Percentiles rank a stretch among this genome's conserved stretches.
Conservation (phyloP, 2,888 invertebrate species). For the Athripsodes cinereus region DNA sequence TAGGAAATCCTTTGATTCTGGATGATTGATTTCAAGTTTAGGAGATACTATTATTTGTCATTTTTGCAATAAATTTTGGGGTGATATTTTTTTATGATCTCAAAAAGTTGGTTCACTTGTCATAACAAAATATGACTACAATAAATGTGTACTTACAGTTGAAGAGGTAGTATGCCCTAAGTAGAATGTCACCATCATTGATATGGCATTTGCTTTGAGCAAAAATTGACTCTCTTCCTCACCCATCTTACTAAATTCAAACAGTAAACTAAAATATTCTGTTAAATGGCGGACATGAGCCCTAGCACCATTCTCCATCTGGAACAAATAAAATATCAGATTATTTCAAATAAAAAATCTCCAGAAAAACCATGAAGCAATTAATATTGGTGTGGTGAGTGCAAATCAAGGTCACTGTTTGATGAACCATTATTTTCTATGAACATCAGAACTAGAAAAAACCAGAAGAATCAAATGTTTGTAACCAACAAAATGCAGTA, state of each 20-base stretch:
- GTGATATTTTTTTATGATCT: too few relatives aligned
- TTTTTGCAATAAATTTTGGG: too few relatives aligned
- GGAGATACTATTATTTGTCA: too few relatives aligned
- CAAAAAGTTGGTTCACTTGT: too few relatives aligned
- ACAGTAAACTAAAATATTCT: slow-evolving; percentile 87
- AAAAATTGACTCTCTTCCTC: slow-evolving; percentile 89
- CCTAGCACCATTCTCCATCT: slow-evolving; percentile 83
- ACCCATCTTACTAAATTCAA: slow-evolving; percentile 93
- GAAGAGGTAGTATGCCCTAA: slow-evolving; percentile 66
- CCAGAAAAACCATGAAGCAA: neutral
- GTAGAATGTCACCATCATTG: slow-evolving; percentile 88
- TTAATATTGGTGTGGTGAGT: neutral
- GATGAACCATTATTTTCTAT: too few relatives aligned
- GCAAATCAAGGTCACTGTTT: slow-evolving; percentile 28
- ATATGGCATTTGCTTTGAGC: slow-evolving; percentile 79
- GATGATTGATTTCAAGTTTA: too few relatives aligned
- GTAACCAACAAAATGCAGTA: slow-evolving; percentile 28
- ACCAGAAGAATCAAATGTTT: too few relatives aligned
- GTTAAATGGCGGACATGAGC: slow-evolving; percentile 82
- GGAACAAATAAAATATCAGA: neutral
- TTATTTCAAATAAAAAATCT: neutral
- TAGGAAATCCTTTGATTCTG: too few relatives aligned
- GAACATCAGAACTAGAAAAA: too few relatives aligned
- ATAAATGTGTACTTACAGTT: slow-evolving; percentile 17
- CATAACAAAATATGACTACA: too few relatives aligned